Base-by-base conservation (phyloP, 1,140 invertebrate species). In the Hermatobates lingyangjiaoensis region DNA sequence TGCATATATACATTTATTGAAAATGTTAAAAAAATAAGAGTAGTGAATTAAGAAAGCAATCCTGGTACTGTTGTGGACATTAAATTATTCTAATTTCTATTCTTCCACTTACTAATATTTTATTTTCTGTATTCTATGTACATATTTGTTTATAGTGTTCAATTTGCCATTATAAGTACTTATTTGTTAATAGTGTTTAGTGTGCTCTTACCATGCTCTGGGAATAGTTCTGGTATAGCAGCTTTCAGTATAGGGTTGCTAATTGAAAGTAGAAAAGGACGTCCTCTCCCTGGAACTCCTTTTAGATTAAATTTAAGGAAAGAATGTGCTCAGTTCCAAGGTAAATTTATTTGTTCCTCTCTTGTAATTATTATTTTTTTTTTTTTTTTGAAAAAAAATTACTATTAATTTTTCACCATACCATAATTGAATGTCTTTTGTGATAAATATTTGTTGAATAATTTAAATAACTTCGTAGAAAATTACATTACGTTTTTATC, bases 231-330 rank as follows among this genome's bases (percentile, higher is more conserved):
- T 54, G 90, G 90, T 18, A 79, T 90, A 51, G 89, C 87, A 2
- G 79, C 81, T 48, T 88, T 96, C 66, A 80, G 80, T 55, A 84
- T 96, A 61, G 85, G 87, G 26, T 71, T 96, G 46, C 74, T 83
- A 54, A 88, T 96, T 55, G 78, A 87, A 67, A 82, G 72, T 63
- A 74, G 75, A 61, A 79, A 76, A 67, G 80, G 76, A 57, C 71
- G 77, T 61, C 77, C 83, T 45, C 67, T 94, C 51, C 80, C 83
- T 61, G 89, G 88, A 59, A 94, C 88, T 60, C 90, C 91, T 50
- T 73, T 96, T 54, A 77, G 83, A 62, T 74, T 96, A 56, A 82
- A 80, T 63, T 74, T 95, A 60, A 79, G 86, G 68, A 95, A 96
- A 77, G 84, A 93, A 75, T 96, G 92, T 74, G 79, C 81, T 66